Base-by-base conservation (phyloP, 2,113 vertebrate genomes). In the Myotis yumanensis region DNA sequence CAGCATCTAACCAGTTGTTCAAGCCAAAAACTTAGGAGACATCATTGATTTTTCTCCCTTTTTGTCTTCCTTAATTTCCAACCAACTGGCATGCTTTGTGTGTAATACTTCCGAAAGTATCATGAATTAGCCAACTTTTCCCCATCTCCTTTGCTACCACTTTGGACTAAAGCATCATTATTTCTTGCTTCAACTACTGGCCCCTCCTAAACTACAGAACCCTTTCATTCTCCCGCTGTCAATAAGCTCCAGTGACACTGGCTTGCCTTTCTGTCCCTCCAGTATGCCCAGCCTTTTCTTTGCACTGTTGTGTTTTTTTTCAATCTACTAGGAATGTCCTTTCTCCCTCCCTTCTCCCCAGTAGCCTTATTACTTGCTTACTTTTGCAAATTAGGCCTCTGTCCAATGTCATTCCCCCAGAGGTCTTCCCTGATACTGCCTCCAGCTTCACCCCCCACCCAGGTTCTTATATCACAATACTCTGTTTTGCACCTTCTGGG, bases 341-440 rank as follows among this genome's bases (percentile, higher is more conserved):
- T 94, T 72, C 46, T 89, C 59, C 37, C 3, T 73, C 77, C 51
- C 9, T 30, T 84, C 18, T 40, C n/a, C 12, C 23, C 32, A 77
- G 1, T 54, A 77, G 32, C 14, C 73, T 86, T 28, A 18, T 64
- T 86, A 20, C 72, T 95, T 90, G 64, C 76, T 92, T 77, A 40
- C 9, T 51, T 92, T 90, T 79, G 46, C 25, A 91, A 57, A 68
- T 86, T 22, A 64, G 17, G 46, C 90, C 18, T 87, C n/a, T 86
- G 8, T 86, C 76, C 89, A 94, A 91, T 89, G 62, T 62, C 62
- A 43, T 68, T 93, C 66, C 72, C 79, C 62, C 77, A 84, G 66
- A 51, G 25, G 46, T 52, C 30, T 93, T 91, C 9, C 73, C 52
- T 94, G 68, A 79, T 37, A 30, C 20, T 79, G 48, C 12, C 76